Conservation (phyloP, 2,797 vertebrate species). For the Phataginus tricuspis region DNA sequence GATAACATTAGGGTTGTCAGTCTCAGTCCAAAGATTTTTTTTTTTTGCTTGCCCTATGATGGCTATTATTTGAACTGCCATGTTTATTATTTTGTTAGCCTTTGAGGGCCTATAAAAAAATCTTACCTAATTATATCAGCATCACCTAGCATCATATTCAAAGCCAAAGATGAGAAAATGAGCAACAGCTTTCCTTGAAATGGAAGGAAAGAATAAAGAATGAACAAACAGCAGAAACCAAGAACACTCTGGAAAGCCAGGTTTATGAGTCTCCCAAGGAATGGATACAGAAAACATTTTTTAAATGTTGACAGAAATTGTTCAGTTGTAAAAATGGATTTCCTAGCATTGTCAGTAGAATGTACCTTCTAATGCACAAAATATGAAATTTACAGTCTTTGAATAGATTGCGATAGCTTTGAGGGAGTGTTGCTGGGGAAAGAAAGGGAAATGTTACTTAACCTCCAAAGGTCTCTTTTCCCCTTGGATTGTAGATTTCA, state of each 20-base stretch:
- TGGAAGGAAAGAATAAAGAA: conserved; percentile 64
- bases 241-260: conserved; percentile 47
- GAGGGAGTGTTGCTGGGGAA: neutral
- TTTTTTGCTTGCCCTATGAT: conserved; percentile 84
- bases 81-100: conserved; percentile 86
- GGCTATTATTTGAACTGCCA: conserved; percentile 85
- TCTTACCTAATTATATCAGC: conserved; percentile 86
- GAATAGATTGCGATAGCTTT: conserved; percentile 67
- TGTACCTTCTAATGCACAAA: conserved; percentile 73
- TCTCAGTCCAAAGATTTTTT: conserved; percentile 59
- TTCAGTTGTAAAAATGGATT: conserved; percentile 80
- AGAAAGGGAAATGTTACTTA: conserved; percentile 54
- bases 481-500: conserved; percentile 61
- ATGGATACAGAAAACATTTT: conserved; percentile 71
- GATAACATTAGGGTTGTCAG: conserved; percentile 71
- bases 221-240: conserved; percentile 68
- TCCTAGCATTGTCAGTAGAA: conserved; percentile 74
- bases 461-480: conserved; percentile 37
- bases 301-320: conserved; percentile 78
- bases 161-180: conserved; percentile 80
- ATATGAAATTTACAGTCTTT: conserved; percentile 72
- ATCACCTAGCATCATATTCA: conserved; percentile 79
- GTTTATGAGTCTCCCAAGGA: conserved; percentile 75
- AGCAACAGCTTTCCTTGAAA: conserved; percentile 73
- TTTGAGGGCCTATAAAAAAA: conserved; percentile 84